phyloP scores from a whole-genome alignment of 2,797 vertebrate genomes.

The Paguma larvata region DNA sequence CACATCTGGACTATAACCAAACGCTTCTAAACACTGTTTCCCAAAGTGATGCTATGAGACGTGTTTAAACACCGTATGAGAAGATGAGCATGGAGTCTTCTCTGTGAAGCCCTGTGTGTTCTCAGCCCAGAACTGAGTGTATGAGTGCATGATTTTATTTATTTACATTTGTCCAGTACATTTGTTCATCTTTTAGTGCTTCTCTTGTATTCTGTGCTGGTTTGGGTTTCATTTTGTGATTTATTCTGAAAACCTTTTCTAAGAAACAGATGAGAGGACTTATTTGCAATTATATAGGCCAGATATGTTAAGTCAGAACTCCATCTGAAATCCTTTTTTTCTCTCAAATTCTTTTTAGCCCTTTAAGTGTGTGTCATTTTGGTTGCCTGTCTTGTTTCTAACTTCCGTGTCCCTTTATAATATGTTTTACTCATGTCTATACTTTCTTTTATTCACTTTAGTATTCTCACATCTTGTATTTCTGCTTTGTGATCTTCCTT shows the following conservation, averaged over 20 bases:
- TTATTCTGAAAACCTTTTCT: neutral
- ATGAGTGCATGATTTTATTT: neutral
- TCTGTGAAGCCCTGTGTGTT: neutral
- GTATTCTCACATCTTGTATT: neutral
- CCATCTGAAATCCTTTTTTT: neutral
- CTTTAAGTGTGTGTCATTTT: neutral
- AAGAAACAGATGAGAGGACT: neutral
- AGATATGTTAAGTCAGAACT: neutral
- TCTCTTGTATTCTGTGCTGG: neutral
- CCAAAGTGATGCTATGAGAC: neutral
- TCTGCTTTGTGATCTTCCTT: slow-evolving; percentile 15
- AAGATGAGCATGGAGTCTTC: neutral
- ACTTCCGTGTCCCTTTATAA: neutral
- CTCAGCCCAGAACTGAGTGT: neutral
- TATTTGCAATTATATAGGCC: neutral
- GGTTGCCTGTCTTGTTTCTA: neutral
- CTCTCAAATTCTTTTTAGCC: neutral
- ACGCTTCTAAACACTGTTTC: neutral
- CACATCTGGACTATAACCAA: neutral
- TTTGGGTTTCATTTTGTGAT: slow-evolving; percentile 21
- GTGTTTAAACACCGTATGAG: neutral
- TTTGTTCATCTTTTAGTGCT: neutral
- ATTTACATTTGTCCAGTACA: neutral
- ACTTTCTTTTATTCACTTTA: neutral
- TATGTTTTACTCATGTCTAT: neutral